A percentile compares a stretch with the other conserved stretches of the same genome.
phyloP scores from a whole-genome alignment of 2,113 vertebrate species.

The Rhynchomys soricoides region DNA sequence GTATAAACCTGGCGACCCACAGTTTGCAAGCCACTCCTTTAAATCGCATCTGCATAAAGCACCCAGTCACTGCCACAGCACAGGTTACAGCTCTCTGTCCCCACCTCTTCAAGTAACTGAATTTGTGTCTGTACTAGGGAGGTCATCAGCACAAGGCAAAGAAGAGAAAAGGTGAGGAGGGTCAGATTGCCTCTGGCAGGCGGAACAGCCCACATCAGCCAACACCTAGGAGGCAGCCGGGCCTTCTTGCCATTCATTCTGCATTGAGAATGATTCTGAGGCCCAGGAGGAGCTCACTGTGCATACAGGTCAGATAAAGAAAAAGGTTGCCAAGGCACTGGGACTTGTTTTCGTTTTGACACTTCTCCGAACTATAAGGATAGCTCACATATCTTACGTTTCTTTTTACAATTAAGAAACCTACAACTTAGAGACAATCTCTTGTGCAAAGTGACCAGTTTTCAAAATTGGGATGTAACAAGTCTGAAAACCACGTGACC shows the following conservation, averaged over 20 bases:
- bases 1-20: background rate
- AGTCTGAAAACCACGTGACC: background rate
- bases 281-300: background rate
- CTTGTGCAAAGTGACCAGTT: background rate
- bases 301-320: background rate
- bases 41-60: background rate
- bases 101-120: background rate
- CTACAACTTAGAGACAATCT: background rate
- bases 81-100: background rate
- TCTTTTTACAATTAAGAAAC: conserved; percentile 45
- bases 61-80: background rate
- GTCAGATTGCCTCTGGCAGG: background rate
- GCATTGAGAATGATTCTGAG: background rate
- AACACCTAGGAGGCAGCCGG: background rate
- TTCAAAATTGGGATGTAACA: background rate
- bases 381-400: background rate
- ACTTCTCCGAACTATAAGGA: background rate
- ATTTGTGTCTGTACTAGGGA: background rate
- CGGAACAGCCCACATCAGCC: background rate
- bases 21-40: background rate
- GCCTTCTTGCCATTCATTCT: background rate
- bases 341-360: background rate
- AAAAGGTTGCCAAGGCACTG: background rate
- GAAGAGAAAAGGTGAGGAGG: background rate
- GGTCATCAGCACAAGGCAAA: background rate